Conservation (phyloP, 2,888 invertebrate species). For the Ormyrus labotus region DNA sequence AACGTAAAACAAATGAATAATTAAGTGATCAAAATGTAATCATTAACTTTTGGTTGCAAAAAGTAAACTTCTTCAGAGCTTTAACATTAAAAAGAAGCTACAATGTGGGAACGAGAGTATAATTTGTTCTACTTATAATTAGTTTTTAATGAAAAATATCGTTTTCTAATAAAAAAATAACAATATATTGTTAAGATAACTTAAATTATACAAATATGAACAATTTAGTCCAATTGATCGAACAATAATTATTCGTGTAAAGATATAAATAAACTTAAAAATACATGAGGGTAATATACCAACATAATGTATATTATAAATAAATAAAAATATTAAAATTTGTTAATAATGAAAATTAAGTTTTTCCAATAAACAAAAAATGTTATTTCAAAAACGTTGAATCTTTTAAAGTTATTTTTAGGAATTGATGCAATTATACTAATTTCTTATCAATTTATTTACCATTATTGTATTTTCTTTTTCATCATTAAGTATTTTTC, state of each 20-base stretch:
- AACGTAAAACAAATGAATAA: constrained; percentile 8
- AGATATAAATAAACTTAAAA: not conserved
- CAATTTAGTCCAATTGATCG: no score
- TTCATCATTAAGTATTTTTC: no score
- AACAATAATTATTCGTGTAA: not conserved
- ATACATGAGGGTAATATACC: not conserved
- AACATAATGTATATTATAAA: constrained; percentile 13
- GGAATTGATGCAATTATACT: no score
- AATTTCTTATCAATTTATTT: no score
- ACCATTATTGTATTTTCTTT: no score
- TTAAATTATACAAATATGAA: no score
- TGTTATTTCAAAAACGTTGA: not conserved
- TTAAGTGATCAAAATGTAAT: constrained; percentile 2
- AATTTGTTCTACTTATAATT: no score
- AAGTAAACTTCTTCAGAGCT: not conserved
- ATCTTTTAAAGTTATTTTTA: not conserved
- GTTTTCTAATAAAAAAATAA: no score
- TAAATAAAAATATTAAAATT: not conserved
- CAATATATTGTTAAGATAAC: no score
- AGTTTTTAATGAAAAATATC: no score
- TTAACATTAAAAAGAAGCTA: not conserved
- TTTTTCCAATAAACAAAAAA: not conserved
- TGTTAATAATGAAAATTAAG: not conserved
- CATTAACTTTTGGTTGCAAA: constrained; percentile 8
- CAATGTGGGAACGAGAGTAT: not conserved